Base-by-base conservation (phyloP, 2,888 invertebrate species). In the Plagiodera versicolora region DNA sequence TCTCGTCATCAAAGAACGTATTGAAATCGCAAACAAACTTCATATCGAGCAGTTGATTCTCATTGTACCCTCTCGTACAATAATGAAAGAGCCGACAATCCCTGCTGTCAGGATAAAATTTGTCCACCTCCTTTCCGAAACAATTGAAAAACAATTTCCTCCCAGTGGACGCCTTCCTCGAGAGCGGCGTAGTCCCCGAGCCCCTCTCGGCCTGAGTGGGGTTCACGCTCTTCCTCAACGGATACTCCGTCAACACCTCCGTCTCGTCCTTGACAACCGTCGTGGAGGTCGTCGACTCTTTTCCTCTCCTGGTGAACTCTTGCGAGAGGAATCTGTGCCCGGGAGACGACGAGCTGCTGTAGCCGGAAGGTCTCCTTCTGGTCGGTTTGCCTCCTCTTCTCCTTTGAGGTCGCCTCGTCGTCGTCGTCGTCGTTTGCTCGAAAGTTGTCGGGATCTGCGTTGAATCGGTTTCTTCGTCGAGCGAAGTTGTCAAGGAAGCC, bases 71-170 rank as follows among this genome's bases (percentile, higher is more conserved):
- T n/a, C 82, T 82, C 2, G 85, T 84, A 72, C 86, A 86, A 66
- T 85, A 85, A 71, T 86, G 86, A 70, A 86, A 86, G 65, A 86
- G 74, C 63, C 85, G 80, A 67, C 85, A 86, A 72, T 86, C 85
- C 61, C 83, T 79, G 49, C 80, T 80, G 72, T 86, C 86, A 1
- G 84, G 82, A 70, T 86, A 85, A 73, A 85, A 86, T 60, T 80
- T 80, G 67, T 85, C 82, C 70, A 84, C 77, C 60, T 82, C 78
- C 67, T 81, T 83, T 30, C 83, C 82, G 50, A 83, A 78, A 69
- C 86, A 86, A 64, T 83, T 84, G 73, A 86, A 86, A 20, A 81
- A 76, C 1, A 71, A 67, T 47, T 72, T 72, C 19, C 46, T 56
- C 8, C 58, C 50, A 20, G 55, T 58, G n/a, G 55, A 60, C 46